Evolutionary conservation across 1,140 invertebrate species (phyloP).

Genomic region (Microplitis demolitor): DNA sequence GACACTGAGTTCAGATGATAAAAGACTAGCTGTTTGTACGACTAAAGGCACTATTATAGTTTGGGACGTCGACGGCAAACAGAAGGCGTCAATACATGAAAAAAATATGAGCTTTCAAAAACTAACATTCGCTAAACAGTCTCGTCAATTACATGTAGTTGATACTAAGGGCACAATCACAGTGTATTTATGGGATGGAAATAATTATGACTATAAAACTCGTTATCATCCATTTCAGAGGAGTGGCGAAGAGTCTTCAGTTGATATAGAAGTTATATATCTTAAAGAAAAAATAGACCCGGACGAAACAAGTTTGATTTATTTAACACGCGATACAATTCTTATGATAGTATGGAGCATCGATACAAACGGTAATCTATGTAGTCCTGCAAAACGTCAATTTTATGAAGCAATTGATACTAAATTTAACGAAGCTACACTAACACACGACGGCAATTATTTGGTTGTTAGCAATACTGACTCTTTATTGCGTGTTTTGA

Average conservation of each 20-base stretch:
- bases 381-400: too few relatives aligned
- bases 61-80: slow-evolving; percentile 20
- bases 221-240: slow-evolving; percentile 42
- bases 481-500: slow-evolving; percentile 48
- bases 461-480: slow-evolving; percentile 50
- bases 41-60: slow-evolving; percentile 43
- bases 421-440: slow-evolving; percentile 41
- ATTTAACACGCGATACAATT: too few relatives aligned
- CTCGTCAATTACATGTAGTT: slow-evolving; percentile 43
- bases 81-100: not conserved
- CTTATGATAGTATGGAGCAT: too few relatives aligned
- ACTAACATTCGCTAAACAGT: slow-evolving; percentile 42
- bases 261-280: slow-evolving; percentile 38
- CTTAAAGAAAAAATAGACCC: slow-evolving; percentile 25
- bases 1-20: slow-evolving; percentile 40
- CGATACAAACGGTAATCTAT: too few relatives aligned
- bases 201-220: slow-evolving; percentile 32
- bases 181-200: slow-evolving; percentile 28
- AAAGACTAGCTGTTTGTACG: slow-evolving; percentile 50
- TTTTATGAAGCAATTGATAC: not conserved
- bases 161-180: slow-evolving; percentile 40
- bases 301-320: too few relatives aligned
- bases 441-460: slow-evolving; percentile 54
- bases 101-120: slow-evolving; percentile 26
- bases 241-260: slow-evolving; percentile 15